Evolutionary conservation across 2,797 vertebrate genomes (phyloP).

Genomic region (Ibycter americanus): DNA sequence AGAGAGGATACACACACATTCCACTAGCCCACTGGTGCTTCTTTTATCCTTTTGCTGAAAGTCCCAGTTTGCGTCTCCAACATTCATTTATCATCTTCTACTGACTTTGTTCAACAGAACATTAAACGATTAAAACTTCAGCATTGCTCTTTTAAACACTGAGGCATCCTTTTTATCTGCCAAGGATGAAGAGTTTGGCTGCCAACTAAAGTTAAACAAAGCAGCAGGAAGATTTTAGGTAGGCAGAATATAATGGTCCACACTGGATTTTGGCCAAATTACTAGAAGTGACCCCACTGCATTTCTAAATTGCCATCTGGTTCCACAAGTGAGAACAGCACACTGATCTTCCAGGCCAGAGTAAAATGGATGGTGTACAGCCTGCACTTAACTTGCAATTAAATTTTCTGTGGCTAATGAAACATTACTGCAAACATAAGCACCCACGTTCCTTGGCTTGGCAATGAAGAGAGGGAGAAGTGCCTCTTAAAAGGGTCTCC

Average conservation of each 20-base stretch:
- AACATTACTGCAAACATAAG: not conserved
- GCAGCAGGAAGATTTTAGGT: not conserved
- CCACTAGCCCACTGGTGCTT: not conserved
- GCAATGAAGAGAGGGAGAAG: not conserved
- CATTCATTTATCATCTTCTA: not conserved
- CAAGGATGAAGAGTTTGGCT: not conserved
- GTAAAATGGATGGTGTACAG: not conserved
- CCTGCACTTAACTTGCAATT: not conserved
- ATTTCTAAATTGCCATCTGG: not conserved
- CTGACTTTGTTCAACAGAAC: not conserved
- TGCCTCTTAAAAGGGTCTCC: not conserved
- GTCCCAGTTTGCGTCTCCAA: not conserved
- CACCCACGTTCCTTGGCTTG: not conserved
- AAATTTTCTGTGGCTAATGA: not conserved
- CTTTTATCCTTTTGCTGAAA: not conserved
- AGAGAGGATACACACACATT: not conserved
- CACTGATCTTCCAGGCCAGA: not conserved
- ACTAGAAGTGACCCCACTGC: not conserved
- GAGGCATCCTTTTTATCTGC: not conserved
- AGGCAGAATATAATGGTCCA: not conserved
- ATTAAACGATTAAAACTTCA: not conserved
- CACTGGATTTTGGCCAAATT: not conserved
- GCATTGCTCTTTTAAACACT: not conserved
- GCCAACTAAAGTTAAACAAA: not conserved
- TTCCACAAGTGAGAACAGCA: accelerated